Base-by-base conservation (phyloP, 1,140 invertebrate genomes). In the Luehdorfia chinensis region DNA sequence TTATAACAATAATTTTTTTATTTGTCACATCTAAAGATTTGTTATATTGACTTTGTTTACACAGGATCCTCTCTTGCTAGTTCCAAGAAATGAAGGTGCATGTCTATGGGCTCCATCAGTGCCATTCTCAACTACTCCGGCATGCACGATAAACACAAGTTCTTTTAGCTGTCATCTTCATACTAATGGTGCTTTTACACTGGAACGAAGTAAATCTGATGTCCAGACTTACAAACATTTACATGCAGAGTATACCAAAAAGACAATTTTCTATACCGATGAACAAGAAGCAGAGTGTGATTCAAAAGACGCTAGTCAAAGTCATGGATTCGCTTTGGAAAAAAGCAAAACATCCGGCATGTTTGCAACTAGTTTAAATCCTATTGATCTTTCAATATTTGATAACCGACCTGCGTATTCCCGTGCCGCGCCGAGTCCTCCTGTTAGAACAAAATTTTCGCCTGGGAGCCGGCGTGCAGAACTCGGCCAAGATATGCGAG, bases 21-120 rank as follows among this genome's bases (percentile, higher is more conserved):
- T n/a, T n/a, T n/a, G n/a, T n/a, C n/a, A n/a, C n/a, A n/a, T n/a
- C n/a, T n/a, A n/a, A n/a, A n/a, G n/a, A n/a, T n/a, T n/a, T n/a
- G n/a, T n/a, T n/a, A 28, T 52, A 37, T 53, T 28, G 16, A 50
- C 12, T 31, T 16, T 50, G 60, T 63, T 31, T 11, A 5, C 4
- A 15, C 55, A 89, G 87, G 87, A 91, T 75, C 90, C 91, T 1
- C 67, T 92, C n/a, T 63, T 91, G 8, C 84, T 91, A 70, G 90
- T 89, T 53, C 91, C 90, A 18, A 78, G 90, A 48, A 92, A 92
- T 80, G 87, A 89, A 55, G 90, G 90, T 27, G 85, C 85, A 8
- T 87, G 78, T 58, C 57, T 83, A 34, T 87, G 83, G 80, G 80
- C 76, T 9, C 87, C 85, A 0, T 58, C 81, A 4, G 59, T 81